These are phyloP conservation scores for Zygogramma bicolorata DNA, from an alignment of 2,888 invertebrate genomes.

Conservation along the genomic window DNA sequence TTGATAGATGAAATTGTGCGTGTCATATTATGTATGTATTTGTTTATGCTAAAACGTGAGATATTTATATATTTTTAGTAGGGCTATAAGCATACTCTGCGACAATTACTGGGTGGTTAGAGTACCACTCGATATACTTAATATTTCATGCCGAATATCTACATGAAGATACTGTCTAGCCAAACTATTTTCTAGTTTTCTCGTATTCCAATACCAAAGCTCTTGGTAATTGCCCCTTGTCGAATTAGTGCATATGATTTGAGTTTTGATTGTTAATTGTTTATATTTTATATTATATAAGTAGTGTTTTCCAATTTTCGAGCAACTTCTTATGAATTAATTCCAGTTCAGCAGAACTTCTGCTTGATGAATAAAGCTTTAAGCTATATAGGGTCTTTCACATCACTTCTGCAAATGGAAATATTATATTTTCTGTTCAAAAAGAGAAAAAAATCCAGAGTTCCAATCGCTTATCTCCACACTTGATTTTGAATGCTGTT, in stretches of 20 bases:
- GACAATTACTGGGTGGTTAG: neutral
- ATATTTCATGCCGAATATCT: neutral
- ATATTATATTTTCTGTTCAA: neutral
- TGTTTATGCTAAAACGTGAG: neutral
- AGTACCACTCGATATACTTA: neutral
- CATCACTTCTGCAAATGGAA: conserved; percentile 36
- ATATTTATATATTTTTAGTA: conserved; percentile 2
- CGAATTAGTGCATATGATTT: conserved; percentile 19
- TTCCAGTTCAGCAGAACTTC: conserved; percentile 40
- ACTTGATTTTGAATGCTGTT: neutral
- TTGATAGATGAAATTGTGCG: conserved; percentile 29
- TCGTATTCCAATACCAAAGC: conserved; percentile 40
- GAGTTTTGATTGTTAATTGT: conserved; percentile 37
- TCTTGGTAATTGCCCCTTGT: conserved; percentile 29
- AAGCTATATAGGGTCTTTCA: conserved; percentile 39
- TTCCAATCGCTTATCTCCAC: neutral
- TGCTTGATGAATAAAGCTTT: conserved; percentile 43
- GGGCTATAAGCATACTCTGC: neutral
- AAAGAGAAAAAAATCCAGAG: neutral
- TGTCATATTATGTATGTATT: conserved; percentile 12
- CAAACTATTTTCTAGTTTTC: conserved; percentile 18
- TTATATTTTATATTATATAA: conserved; percentile 36
- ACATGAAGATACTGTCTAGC: neutral
- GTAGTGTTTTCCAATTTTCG: conserved; percentile 22
- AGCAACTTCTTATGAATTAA: conserved; percentile 28